Base-by-base conservation (phyloP, 2,113 vertebrate species). In the Grus americana region DNA sequence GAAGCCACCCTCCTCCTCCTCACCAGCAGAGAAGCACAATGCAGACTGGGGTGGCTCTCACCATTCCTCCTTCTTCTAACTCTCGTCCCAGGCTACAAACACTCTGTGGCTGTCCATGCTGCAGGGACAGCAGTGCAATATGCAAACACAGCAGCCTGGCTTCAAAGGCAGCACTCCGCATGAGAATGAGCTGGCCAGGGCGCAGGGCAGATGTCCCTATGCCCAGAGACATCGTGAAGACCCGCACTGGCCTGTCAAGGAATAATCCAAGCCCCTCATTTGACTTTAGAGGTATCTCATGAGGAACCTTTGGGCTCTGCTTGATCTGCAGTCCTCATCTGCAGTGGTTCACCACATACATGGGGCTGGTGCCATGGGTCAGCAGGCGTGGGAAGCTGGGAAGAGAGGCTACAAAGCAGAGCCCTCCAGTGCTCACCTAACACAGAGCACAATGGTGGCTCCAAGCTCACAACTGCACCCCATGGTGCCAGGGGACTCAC, bases 301-400 rank as follows among this genome's bases (percentile, higher is more conserved):
- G 55, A 70, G 49, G 57, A 75, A 44, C 19, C 15, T 44, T 7
- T 32, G 32, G n/a, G n/a, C 17, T 92, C 22, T n/a, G 30, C 22
- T 68, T 22, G 30, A 34, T 29, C 30, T 76, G 36, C 30, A 38
- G 18, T 32, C 46, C 54, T 52, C 12, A 27, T 17, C 52, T 27
- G n/a, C 30, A 1, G 5, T 10, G 19, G 11, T 68, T 59, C 66
- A 52, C 27, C 36, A 57, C 0, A 0, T n/a, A 19, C 1, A 1
- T 5, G 12, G 18, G 14, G 54, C 42, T 57, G 10, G 15, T 47
- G 29, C 36, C 9, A 4, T 7, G 16, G 32, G 20, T 66, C 54
- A 61, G 32, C 17, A n/a, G 32, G 5, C 12, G 9, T 15, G 44
- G 42, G 32, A 61, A 67, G 30, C 10, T 11, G 34, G 23, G 29